Evolutionary conservation across 2,113 vertebrate genomes (phyloP), one percentile per base, ranked within the genome.

Genomic region (Trochalopteron elliotii): DNA sequence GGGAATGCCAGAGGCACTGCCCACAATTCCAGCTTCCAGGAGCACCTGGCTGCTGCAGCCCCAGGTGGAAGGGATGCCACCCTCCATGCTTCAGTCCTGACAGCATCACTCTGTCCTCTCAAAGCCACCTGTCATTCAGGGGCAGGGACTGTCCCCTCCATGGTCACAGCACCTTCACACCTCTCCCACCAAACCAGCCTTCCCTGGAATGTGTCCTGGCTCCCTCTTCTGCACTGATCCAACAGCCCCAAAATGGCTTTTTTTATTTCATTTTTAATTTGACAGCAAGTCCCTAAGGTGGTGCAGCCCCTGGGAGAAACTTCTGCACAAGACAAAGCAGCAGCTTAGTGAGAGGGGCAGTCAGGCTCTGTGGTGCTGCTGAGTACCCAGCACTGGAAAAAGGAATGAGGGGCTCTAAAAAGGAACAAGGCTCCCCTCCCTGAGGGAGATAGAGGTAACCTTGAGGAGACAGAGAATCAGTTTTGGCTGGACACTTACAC

Each of bases 331-430:
- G 59, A 74, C n/a, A 70, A 18, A 79, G 80, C 45, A 65, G 44
- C 42, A 50, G 75, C 17, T 37, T 6, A 33, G 50, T 1, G 7
- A 47, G 57, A 70, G 76, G 37, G 19, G n/a, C 78, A 56, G 69
- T 16, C 0, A 1, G 14, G 45, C 5, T 11, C 31, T 0, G 7
- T 3, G 78, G 8, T 33, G 35, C 59, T 0, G 1, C 42, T 14
- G 30, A 16, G 8, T 65, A 27, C 39, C 47, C 0, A 0, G 25
- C 27, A 65, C 44, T 74, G 56, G 49, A 16, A 25, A 64, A 68
- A 37, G 63, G 63, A 70, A 80, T 9, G 2, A 4, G 12, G 49
- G 19, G 28, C 64, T 82, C 47, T 53, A 39, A 39, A 39, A 39
- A 39, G 27, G 22, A 57, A n/a, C 10, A 17, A 21, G 35, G 11